Conservation (phyloP, 2,113 vertebrate species). For the Notarius lentiginosus region DNA sequence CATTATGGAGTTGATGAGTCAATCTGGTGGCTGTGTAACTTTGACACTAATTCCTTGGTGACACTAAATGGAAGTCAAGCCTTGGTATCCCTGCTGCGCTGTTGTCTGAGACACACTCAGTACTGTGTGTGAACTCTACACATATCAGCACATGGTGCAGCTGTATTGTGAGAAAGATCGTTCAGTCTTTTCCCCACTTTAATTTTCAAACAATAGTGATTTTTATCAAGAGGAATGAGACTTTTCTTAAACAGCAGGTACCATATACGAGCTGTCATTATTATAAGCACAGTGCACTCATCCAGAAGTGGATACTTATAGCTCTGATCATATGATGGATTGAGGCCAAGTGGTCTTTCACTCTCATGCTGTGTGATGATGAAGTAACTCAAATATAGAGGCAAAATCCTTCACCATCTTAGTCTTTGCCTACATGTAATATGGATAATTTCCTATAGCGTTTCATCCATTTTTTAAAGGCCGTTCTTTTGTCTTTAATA, state of each 20-base stretch:
- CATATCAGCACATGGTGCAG: neutral
- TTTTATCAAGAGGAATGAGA: neutral
- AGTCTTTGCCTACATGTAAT: neutral
- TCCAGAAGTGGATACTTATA: neutral
- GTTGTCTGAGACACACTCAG: constrained; percentile 4
- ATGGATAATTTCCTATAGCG: neutral
- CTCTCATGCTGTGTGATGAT: neutral
- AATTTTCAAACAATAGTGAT: neutral
- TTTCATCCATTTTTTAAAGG: neutral
- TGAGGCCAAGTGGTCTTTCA: neutral
- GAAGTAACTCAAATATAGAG: neutral
- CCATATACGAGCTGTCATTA: neutral
- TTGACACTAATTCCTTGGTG: constrained; percentile 42
- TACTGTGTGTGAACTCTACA: neutral
- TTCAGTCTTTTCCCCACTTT: neutral
- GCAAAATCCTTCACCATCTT: neutral
- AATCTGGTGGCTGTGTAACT: constrained; percentile 8
- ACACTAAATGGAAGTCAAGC: constrained; percentile 22
- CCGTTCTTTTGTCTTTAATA: neutral
- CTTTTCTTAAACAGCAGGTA: neutral
- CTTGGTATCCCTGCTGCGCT: constrained; percentile 25
- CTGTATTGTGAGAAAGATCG: neutral
- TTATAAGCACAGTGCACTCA: neutral
- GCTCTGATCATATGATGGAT: constrained; percentile 10
- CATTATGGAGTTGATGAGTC: constrained; percentile 11